These are phyloP conservation scores for Brachyalestes nurse DNA, from an alignment of 2,797 vertebrate species.

Conservation along the genomic window DNA sequence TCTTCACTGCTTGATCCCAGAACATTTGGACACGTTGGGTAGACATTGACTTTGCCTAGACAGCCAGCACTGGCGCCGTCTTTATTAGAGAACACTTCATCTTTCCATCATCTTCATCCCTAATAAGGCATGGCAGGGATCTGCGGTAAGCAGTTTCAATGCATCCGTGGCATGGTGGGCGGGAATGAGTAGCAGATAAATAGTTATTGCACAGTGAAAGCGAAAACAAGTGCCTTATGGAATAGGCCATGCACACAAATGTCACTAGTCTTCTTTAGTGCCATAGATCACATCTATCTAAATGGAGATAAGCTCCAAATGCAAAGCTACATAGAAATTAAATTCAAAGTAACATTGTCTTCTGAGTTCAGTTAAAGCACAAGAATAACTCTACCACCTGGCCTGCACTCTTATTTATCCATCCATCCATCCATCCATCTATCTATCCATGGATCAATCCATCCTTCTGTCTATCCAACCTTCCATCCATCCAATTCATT, in stretches of 20 bases:
- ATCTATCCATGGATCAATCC: too few species aligned
- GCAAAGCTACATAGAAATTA: not conserved
- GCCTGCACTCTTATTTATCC: too few species aligned
- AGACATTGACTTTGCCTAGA: constrained; percentile 46
- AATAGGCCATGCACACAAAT: constrained; percentile 28
- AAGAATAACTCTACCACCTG: too few species aligned
- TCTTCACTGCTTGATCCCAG: constrained; percentile 15
- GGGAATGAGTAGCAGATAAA: not conserved
- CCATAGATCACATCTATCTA: constrained; percentile 25
- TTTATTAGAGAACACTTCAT: constrained; percentile 20
- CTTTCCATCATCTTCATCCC: constrained; percentile 23
- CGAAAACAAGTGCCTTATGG: constrained; percentile 25
- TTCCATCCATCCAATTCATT: too few species aligned
- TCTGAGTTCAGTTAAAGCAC: too few species aligned
- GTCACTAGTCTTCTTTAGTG: constrained; percentile 5
- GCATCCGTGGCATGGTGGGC: not conserved
- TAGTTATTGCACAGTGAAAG: constrained; percentile 2
- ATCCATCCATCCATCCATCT: too few species aligned
- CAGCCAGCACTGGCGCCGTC: constrained; percentile 27
- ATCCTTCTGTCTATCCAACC: too few species aligned
- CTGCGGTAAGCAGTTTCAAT: constrained; percentile 24
- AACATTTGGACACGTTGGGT: constrained; percentile 37
- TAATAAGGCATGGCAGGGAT: constrained; percentile 22
- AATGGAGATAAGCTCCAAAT: constrained; percentile 21
- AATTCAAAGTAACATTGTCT: too few species aligned